A percentile compares a stretch with the other conserved stretches of the same genome.
These are phyloP conservation scores for Lepisosteus oculatus DNA, from an alignment of 2,113 vertebrate genomes.

Conservation along the genomic window DNA sequence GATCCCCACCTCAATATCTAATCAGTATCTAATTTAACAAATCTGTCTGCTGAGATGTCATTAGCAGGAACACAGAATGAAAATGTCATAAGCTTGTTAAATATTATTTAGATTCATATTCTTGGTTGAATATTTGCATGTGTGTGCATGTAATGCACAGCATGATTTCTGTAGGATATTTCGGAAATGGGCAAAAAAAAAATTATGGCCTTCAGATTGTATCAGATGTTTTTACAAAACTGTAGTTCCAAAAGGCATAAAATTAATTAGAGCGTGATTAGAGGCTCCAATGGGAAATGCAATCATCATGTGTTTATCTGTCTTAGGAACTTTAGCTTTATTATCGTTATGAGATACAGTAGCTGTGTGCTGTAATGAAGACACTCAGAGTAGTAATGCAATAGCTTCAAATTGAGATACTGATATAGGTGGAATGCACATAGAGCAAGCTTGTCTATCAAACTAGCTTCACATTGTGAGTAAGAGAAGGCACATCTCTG, in stretches of 20 bases:
- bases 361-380: slow-evolving; percentile 12
- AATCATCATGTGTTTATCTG: slow-evolving; percentile 22
- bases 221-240: too few species aligned
- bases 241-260: too few species aligned
- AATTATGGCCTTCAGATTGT: too few species aligned
- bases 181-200: too few species aligned
- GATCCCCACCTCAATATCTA: background rate
- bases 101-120: background rate
- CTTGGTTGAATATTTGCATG: background rate
- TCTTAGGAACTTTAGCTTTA: slow-evolving; percentile 21
- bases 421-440: background rate
- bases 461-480: too few species aligned
- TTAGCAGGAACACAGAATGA: slow-evolving; percentile 37
- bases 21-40: background rate
- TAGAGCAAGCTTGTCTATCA: too few species aligned
- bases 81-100: slow-evolving; percentile 25
- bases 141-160: too few species aligned
- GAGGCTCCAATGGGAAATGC: too few species aligned
- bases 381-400: slow-evolving; percentile 22
- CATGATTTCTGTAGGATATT: too few species aligned
- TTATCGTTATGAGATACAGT: slow-evolving; percentile 1
- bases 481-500: too few species aligned
- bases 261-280: too few species aligned
- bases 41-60: slow-evolving; percentile 20
- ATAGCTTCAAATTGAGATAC: slow-evolving; percentile 19